These are phyloP conservation scores for Brachyopa scutellaris DNA, from an alignment of 2,888 invertebrate species.

Conservation along the genomic window DNA sequence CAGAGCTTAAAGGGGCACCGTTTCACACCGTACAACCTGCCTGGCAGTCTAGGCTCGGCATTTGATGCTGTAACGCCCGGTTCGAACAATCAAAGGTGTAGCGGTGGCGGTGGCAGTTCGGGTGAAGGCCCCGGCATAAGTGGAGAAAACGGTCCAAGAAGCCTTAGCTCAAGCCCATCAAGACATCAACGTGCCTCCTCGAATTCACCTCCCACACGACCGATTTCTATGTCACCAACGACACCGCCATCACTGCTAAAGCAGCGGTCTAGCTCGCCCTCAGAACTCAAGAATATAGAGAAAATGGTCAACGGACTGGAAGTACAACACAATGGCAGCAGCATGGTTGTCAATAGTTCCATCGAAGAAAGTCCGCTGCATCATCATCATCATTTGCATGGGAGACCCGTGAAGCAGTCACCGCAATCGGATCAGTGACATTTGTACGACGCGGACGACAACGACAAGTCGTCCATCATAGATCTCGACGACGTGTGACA, in stretches of 20 bases:
- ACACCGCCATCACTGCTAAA: slow-evolving; percentile 81
- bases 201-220: slow-evolving; percentile 81
- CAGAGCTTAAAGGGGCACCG: slow-evolving; percentile 89
- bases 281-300: slow-evolving; percentile 96
- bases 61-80: slow-evolving; percentile 95
- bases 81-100: slow-evolving; percentile 81
- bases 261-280: slow-evolving; percentile 82
- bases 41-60: slow-evolving; percentile 90
- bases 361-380: slow-evolving; percentile 72
- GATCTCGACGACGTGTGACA: slow-evolving; percentile 82
- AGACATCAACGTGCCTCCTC: slow-evolving; percentile 80
- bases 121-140: slow-evolving; percentile 74
- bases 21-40: slow-evolving; percentile 94
- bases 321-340: slow-evolving; percentile 86
- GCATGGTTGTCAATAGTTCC: slow-evolving; percentile 51
- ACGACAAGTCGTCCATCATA: slow-evolving; percentile 81
- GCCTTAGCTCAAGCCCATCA: slow-evolving; percentile 81
- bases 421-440: slow-evolving; percentile 81
- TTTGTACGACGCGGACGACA: slow-evolving; percentile 78
- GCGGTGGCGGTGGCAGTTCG: slow-evolving; percentile 74
- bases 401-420: slow-evolving; percentile 74
- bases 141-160: slow-evolving; percentile 79
- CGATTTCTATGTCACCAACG: slow-evolving; percentile 82
- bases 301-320: slow-evolving; percentile 98
- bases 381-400: slow-evolving; percentile 75